These are phyloP conservation scores for Cataglyphis altisquamis DNA, from an alignment of 2,888 invertebrate genomes.

Conservation along the genomic window DNA sequence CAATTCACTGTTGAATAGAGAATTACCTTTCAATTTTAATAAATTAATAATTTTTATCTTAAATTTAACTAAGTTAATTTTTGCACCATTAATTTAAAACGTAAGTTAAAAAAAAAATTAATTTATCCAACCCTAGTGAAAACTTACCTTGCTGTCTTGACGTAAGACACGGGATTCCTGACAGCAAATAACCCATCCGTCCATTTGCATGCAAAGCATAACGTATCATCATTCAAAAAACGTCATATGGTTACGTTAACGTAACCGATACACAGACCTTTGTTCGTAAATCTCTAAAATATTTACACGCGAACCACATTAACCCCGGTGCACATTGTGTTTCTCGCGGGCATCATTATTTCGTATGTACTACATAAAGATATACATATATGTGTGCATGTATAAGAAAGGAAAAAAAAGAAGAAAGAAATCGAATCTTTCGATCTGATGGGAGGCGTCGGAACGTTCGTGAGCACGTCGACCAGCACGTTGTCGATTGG, in stretches of 20 bases:
- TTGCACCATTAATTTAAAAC: too few species aligned
- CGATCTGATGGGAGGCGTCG: conserved; percentile 3
- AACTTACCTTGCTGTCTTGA: conserved; percentile 20
- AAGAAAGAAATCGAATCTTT: background rate
- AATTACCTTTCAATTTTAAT: too few species aligned
- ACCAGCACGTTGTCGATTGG: conserved; percentile 34
- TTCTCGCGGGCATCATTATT: background rate
- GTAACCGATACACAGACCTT: conserved; percentile 12
- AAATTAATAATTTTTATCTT: too few species aligned
- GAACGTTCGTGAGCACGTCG: conserved; percentile 1
- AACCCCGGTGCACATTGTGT: conserved; percentile 30
- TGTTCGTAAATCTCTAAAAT: conserved; percentile 43
- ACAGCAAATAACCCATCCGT: background rate
- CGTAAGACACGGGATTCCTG: conserved; percentile 17
- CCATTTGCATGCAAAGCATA: conserved; percentile 3
- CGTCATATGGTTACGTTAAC: conserved; percentile 4
- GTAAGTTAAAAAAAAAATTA: too few species aligned
- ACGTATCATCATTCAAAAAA: conserved; percentile 9
- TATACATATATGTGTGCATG: background rate
- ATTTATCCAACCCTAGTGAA: background rate
- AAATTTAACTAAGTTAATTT: too few species aligned
- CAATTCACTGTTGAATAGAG: too few species aligned
- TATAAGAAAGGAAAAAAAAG: background rate
- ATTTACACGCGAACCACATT: conserved; percentile 13
- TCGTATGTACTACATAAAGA: background rate